Evolutionary conservation across 2,888 invertebrate species (phyloP).

Genomic region (Gymnosoma rotundatum): DNA sequence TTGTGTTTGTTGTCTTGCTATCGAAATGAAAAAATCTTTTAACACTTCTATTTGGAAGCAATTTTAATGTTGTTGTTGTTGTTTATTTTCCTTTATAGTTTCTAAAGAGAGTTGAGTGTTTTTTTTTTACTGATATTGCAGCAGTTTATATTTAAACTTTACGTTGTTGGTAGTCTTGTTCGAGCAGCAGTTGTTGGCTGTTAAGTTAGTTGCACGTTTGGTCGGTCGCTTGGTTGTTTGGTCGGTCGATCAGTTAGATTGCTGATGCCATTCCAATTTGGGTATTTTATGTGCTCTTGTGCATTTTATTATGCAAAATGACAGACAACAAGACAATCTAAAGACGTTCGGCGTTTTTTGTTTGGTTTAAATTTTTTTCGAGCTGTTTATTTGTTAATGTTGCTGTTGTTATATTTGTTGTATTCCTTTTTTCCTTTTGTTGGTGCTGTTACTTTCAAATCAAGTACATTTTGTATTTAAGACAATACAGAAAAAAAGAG

Average conservation of each 20-base stretch:
- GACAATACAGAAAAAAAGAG: constrained; percentile 50
- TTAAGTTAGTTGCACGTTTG: constrained; percentile 5
- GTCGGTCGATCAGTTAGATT: constrained; percentile 17
- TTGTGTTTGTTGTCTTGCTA: constrained; percentile 71
- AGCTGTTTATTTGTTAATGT: constrained; percentile 46
- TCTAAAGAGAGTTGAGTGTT: constrained; percentile 61
- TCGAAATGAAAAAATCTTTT: constrained; percentile 77
- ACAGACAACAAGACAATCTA: constrained; percentile 71
- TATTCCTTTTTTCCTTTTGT: constrained; percentile 9
- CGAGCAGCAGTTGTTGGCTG: constrained; percentile 22
- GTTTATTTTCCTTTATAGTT: constrained; percentile 14
- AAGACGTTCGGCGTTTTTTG: constrained; percentile 68
- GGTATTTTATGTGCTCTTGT: constrained; percentile 65
- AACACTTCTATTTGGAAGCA: constrained; percentile 74
- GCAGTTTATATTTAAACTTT: constrained; percentile 18
- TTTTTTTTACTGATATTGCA: constrained; percentile 56
- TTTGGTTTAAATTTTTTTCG: constrained; percentile 20
- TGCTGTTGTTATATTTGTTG: constrained; percentile 32
- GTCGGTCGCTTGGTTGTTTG: constrained; percentile 13
- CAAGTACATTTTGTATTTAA: constrained; percentile 63
- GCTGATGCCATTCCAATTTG: constrained; percentile 65
- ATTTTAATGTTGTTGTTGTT: constrained; percentile 61
- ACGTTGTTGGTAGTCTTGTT: constrained; percentile 24
- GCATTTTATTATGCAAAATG: constrained; percentile 80
- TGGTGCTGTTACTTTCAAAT: constrained; percentile 61